These are phyloP conservation scores for Drosophila barbarae DNA, from an alignment of 2,888 invertebrate species.

Conservation along the genomic window DNA sequence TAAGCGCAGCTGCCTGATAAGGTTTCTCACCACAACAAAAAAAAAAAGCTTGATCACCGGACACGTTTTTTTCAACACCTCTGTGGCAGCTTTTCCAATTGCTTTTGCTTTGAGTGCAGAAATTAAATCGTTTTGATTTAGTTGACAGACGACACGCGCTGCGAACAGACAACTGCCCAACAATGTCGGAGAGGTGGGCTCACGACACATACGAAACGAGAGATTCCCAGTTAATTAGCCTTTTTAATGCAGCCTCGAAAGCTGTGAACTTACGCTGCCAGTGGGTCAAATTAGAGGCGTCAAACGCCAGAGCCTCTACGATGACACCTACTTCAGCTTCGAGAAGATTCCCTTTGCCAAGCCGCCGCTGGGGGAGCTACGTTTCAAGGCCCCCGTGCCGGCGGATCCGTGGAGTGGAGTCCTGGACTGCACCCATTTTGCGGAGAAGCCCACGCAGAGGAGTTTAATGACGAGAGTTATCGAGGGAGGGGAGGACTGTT, in stretches of 20 bases:
- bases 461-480: constrained; percentile 60
- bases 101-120: not conserved
- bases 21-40: not conserved
- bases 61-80: constrained; percentile 25
- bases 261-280: constrained; percentile 52
- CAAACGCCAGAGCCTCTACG: constrained; percentile 50
- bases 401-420: constrained; percentile 78
- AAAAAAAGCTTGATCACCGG: constrained; percentile 28
- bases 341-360: constrained; percentile 74
- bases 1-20: constrained; percentile 10
- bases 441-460: constrained; percentile 74
- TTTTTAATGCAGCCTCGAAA: constrained; percentile 33
- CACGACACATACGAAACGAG: no score
- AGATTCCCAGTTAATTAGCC: not conserved
- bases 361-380: constrained; percentile 71
- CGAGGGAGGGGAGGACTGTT: constrained; percentile 81
- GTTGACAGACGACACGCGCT: constrained; percentile 33
- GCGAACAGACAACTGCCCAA: constrained; percentile 5
- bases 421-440: constrained; percentile 75
- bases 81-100: constrained; percentile 27
- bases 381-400: constrained; percentile 78
- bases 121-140: constrained; percentile 21
- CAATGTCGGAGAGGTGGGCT: constrained; percentile 51
- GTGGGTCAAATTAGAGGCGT: constrained; percentile 57
- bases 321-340: constrained; percentile 68